Evolutionary conservation across 1,140 invertebrate genomes (phyloP).

Genomic region (Hylaeus anthracinus): DNA sequence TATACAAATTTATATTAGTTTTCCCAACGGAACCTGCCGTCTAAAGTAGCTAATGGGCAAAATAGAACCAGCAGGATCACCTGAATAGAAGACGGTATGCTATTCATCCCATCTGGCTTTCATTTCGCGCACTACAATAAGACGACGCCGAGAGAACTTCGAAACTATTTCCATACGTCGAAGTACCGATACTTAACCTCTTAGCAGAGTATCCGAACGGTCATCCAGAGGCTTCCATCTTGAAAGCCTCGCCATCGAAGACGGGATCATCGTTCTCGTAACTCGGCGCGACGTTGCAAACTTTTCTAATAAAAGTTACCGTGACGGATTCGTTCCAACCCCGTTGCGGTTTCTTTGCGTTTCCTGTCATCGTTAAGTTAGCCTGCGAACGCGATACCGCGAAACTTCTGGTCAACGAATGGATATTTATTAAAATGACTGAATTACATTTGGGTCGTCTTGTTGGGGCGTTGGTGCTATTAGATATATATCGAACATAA

Average conservation of each 20-base stretch:
- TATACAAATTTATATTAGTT: too few species aligned
- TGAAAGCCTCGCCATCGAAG: constrained; percentile 1
- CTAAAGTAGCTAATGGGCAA: too few species aligned
- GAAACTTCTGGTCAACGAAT: not conserved
- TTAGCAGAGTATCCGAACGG: not conserved
- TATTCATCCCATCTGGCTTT: too few species aligned
- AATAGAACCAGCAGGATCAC: not conserved
- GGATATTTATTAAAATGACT: too few species aligned
- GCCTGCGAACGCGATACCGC: not conserved
- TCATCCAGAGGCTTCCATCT: not conserved
- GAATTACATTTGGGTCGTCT: too few species aligned
- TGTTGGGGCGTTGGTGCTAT: too few species aligned
- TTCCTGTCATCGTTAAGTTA: not conserved
- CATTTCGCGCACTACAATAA: too few species aligned
- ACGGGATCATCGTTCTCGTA: constrained; percentile 42
- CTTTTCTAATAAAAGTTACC: constrained; percentile 73
- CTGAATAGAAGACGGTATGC: not conserved
- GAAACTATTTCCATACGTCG: constrained; percentile 10
- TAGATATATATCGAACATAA: too few species aligned
- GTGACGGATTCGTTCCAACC: constrained; percentile 32
- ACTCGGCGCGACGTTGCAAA: constrained; percentile 61
- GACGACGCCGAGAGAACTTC: not conserved
- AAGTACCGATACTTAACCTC: not conserved
- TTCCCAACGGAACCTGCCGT: too few species aligned
- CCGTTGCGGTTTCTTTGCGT: not conserved